Evolutionary conservation across 2,113 vertebrate genomes (phyloP), one percentile per base, ranked within the genome.

Genomic region (Phrynosoma blainvillii): DNA sequence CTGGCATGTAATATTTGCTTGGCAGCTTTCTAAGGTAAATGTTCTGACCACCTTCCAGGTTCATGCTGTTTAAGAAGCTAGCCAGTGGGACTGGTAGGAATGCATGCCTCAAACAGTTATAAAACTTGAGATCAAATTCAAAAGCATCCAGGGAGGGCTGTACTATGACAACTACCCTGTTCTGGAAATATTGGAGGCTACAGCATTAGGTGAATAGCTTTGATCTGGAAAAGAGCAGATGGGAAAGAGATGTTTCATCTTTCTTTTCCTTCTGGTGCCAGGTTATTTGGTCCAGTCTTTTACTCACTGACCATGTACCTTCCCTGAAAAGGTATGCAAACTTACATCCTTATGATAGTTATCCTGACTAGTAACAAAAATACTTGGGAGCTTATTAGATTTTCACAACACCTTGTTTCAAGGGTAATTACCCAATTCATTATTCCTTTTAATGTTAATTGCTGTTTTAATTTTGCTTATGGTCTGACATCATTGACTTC

Each of bases 401-500:
- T 82, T 84, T 90, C 82, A 56, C 88, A 84, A 87, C 79, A 89
- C 89, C 70, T 90, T 36, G 54, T 91, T 96, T 95, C 93, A 94
- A 91, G 94, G 90, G 88, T 92, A 94, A 95, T 96, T 95, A 96
- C 93, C 56, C 91, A 84, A 86, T 94, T 95, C 92, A 90, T 96
- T 95, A 91, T 95, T 91, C 90, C 90, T 94, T 91, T 91, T 91
- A 81, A 94, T 90, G 82, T 90, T 96, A 94, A 96, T 95, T 94
- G 92, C 32, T 0, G 89, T 90, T 93, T 94, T 90, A 87, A 95
- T 96, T 94, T 95, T 93, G 94, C 89, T 94, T 93, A 92, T 94
- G 93, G 82, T 83, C 78, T 93, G 88, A 85, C 93, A 94, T 94
- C 92, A 93, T 95, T 95, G 94, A 82, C 89, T 90, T 84, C 89